These are phyloP conservation scores for Arion vulgaris DNA, from an alignment of 1,140 invertebrate genomes.

Conservation along the genomic window DNA sequence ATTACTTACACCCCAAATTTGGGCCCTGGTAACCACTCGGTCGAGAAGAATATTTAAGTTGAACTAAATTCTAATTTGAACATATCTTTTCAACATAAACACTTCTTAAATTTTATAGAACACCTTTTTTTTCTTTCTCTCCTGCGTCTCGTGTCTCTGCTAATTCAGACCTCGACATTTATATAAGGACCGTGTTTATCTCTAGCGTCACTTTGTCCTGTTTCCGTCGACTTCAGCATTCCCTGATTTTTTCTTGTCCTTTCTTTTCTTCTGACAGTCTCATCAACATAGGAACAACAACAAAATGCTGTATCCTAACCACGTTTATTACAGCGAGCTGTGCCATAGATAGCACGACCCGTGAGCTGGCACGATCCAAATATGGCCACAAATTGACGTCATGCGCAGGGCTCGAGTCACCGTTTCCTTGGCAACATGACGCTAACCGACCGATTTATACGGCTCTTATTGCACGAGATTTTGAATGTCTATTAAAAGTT, in stretches of 20 bases:
- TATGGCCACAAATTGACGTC: constrained; percentile 29
- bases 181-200: too few relatives aligned
- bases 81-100: too few relatives aligned
- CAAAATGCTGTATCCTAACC: constrained; percentile 17
- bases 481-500: constrained; percentile 15
- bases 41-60: too few relatives aligned
- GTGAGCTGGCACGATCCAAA: constrained; percentile 16
- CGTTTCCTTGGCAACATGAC: constrained; percentile 23
- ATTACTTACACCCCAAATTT: too few relatives aligned
- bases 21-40: too few relatives aligned
- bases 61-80: too few relatives aligned
- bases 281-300: constrained; percentile 18
- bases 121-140: too few relatives aligned
- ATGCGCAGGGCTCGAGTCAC: constrained; percentile 11
- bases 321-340: constrained; percentile 18
- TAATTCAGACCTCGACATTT: too few relatives aligned
- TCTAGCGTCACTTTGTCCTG: neutral
- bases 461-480: constrained; percentile 19
- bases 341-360: constrained; percentile 29
- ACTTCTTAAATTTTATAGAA: too few relatives aligned
- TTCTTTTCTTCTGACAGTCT: neutral
- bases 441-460: constrained; percentile 30
- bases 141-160: too few relatives aligned
- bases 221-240: neutral
- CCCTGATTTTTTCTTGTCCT: too few relatives aligned